Base-by-base conservation (phyloP, 2,113 vertebrate genomes). In the Eubucco bourcierii region DNA sequence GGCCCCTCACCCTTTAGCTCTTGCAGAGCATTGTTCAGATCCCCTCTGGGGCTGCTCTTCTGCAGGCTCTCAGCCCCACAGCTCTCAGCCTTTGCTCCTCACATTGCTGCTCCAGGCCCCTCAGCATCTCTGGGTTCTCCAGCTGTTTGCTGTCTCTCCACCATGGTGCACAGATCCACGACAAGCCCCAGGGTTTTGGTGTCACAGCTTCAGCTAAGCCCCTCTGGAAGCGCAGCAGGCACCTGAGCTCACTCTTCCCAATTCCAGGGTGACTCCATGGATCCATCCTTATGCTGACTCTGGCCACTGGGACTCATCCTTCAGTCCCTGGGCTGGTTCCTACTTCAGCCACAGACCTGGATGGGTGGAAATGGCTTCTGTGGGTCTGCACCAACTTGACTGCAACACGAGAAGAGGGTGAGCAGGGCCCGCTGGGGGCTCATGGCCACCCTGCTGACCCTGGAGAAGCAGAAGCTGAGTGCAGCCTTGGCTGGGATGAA, bases 361-460 rank as follows among this genome's bases (percentile, higher is more conserved):
- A 14, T 41, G 41, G 14, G 41, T 41, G 41, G 41, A 41, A 41
- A 41, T 41, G 41, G 14, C 41, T 29, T 16, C 6, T 1, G 8
- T 27, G 44, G 3, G 7, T 20, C 55, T 5, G 29, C 33, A 7
- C 63, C 9, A 1, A 33, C 29, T 52, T 2, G 4, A n/a, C 25
- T 19, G 15, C 11, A 1, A 39, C 39, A 20, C 4, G 7, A 14
- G 44, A 28, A 3, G 29, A 66, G 41, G 47, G 20, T 3, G 24
- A 55, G 28, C 13, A 14, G 50, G 33, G 68, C 27, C 9, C 10
- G 19, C 18, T 29, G 68, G 44, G 14, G 18, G 39, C 53, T 33
- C 17, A 7, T 1, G 2, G 10, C 41, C 23, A 2, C 27, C 39
- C 17, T 1, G 23, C 4, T 59, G 9, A 0, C 4, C 46, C 31